Base-by-base conservation (phyloP, 2,797 vertebrate genomes). In the Dryobates pubescens region DNA sequence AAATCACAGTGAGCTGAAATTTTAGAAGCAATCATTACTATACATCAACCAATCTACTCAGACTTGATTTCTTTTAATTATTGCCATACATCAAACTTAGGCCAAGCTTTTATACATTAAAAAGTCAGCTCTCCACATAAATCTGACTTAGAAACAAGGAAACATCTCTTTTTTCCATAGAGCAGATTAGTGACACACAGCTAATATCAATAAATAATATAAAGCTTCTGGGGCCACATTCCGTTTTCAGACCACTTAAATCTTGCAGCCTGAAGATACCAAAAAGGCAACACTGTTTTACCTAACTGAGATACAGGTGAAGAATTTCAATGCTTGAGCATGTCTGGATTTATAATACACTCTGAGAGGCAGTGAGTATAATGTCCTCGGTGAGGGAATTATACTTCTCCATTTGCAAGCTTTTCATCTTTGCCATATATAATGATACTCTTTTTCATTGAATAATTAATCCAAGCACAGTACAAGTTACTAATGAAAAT, bases 381-480 rank as follows among this genome's bases (percentile, higher is more conserved):
- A 4, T 59, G 70, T 30, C 49, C 19, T 75, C 72, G 56, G 7
- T 51, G 62, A 70, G 49, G 65, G 51, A 88, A 84, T 92, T 82
- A 41, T 5, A 4, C 34, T 86, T 75, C 77, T 57, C 62, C 17
- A 22, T 70, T 68, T 84, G 63, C 71, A 87, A 70, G 80, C 77
- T 86, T 86, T 92, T 86, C 26, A 56, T 91, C 88, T 86, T 72
- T 71, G 68, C 47, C 78, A 71, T 71, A 34, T 68, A 16, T 64
- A 88, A 81, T 53, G 11, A 64, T 56, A 56, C 15, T 87, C 62
- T 65, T 90, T 85, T 76, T 72, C 78, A 90, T 78, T 85, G 80
- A 88, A 85, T 85, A 93, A 89, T 90, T 93, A 92, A 94, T 86
- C 65, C 56, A 87, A 92, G 61, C 13, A 70, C 65, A 57, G 56